phyloP scores from a whole-genome alignment of 2,888 invertebrate genomes.

The Idaea biselata region DNA sequence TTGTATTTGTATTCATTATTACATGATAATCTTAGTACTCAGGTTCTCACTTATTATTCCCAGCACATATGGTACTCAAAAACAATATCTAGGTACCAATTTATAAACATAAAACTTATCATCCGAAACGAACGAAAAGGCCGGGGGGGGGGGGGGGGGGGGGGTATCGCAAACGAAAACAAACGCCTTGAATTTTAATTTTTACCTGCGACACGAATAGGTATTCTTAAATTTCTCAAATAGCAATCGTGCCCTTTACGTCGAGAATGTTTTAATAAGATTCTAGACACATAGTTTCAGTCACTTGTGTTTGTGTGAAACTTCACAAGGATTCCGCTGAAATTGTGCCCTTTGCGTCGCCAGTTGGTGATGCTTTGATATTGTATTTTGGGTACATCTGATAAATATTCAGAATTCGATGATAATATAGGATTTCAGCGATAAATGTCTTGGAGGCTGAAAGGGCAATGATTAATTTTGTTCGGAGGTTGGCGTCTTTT shows the following conservation, averaged over 20 bases:
- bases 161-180: not conserved
- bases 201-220: not conserved
- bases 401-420: constrained; percentile 41
- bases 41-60: not conserved
- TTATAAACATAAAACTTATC: not conserved
- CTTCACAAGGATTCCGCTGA: constrained; percentile 52
- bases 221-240: not conserved
- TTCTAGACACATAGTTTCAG: constrained; percentile 45
- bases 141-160: too few relatives aligned
- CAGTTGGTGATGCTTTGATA: constrained; percentile 48
- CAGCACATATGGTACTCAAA: not conserved
- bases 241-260: constrained; percentile 17
- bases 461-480: too few relatives aligned
- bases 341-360: constrained; percentile 45
- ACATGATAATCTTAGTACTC: too few relatives aligned
- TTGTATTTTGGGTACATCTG: constrained; percentile 39
- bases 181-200: not conserved
- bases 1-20: too few relatives aligned
- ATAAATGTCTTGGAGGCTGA: not conserved
- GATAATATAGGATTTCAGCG: constrained; percentile 15
- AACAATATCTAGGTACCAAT: not conserved
- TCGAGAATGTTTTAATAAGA: constrained; percentile 45
- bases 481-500: too few relatives aligned
- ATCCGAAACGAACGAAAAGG: not conserved
- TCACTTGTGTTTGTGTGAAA: constrained; percentile 35